phyloP scores from a whole-genome alignment of 2,888 invertebrate species.

The Phytoseiulus persimilis region DNA sequence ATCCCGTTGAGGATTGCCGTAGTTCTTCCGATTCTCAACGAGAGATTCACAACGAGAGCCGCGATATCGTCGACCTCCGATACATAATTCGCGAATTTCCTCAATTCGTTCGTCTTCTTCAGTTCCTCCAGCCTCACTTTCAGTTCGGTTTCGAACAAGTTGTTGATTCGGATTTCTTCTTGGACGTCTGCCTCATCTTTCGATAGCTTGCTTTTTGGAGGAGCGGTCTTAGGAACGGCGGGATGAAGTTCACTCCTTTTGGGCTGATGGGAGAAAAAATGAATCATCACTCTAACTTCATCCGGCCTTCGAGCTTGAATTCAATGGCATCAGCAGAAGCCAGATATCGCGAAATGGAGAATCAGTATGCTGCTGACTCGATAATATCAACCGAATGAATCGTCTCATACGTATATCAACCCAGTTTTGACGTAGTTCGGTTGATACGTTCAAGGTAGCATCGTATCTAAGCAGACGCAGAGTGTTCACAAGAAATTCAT shows the following conservation, averaged over 20 bases:
- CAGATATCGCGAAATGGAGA: no score
- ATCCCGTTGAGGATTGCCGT: background rate
- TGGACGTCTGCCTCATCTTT: slow-evolving; percentile 1
- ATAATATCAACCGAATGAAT: no score
- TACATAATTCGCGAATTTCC: slow-evolving; percentile 27
- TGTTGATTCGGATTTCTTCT: slow-evolving; percentile 16
- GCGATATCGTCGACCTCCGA: slow-evolving; percentile 23
- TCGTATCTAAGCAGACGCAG: background rate
- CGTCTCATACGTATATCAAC: no score
- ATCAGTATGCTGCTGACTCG: no score
- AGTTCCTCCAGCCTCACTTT: background rate
- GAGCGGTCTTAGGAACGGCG: background rate
- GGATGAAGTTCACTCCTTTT: background rate
- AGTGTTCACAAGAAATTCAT: background rate
- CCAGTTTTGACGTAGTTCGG: no score
- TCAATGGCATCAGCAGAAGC: no score
- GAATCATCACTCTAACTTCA: no score
- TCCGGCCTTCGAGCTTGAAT: no score
- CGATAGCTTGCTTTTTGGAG: background rate
- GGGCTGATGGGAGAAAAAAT: background rate
- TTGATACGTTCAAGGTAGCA: no score
- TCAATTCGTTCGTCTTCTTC: background rate
- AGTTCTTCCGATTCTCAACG: slow-evolving; percentile 9
- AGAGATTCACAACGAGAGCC: slow-evolving; percentile 10
- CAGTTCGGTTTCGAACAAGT: background rate